Evolutionary conservation across 2,888 invertebrate genomes (phyloP), one percentile per base, ranked within the genome.

Genomic region (Tetheella fluctuosa): DNA sequence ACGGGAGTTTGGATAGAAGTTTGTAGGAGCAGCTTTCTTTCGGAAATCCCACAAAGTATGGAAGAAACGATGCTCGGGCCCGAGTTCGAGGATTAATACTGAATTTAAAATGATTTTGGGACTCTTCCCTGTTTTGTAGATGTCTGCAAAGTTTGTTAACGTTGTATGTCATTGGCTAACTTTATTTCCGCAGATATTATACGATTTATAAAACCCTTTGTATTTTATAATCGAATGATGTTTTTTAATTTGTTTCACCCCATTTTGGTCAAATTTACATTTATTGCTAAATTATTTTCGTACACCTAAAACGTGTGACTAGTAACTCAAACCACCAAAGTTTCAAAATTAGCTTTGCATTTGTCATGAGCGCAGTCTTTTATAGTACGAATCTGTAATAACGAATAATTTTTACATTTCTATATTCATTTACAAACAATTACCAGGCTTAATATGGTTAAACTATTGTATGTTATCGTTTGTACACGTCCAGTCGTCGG

Each of bases 1-100:
- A 90, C 88, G 84, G 80, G 88, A 88, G 87, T 89, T 89, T 71
- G 84, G 84, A 84, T 86, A 82, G 83, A 91, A 93, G 84, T 91
- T 91, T 85, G 82, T 79, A 79, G 80, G 81, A 89, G 87, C 88
- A 84, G 89, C 88, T 89, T 91, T 91, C 89, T 89, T 87, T 86
- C 80, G 77, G 84, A 89, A 91, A 91, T 90, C 91, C 86, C 85
- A 82, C 87, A 83, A 89, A 89, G 89, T 90, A 90, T 88, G 82
- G 86, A 86, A 84, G 83, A 76, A 84, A 85, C 87, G 84, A 85
- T 86, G 86, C 85, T 83, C 72, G 81, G 80, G 83, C 77, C 83
- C 74, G 82, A 81, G 81, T 82, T 87, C 76, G 81, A 79, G 89
- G 90, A 91, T 92, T 91, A 91, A 88, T 91, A 84, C 88, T 86